phyloP scores from a whole-genome alignment of 2,888 invertebrate species.

The Drosophila imparisetae region DNA sequence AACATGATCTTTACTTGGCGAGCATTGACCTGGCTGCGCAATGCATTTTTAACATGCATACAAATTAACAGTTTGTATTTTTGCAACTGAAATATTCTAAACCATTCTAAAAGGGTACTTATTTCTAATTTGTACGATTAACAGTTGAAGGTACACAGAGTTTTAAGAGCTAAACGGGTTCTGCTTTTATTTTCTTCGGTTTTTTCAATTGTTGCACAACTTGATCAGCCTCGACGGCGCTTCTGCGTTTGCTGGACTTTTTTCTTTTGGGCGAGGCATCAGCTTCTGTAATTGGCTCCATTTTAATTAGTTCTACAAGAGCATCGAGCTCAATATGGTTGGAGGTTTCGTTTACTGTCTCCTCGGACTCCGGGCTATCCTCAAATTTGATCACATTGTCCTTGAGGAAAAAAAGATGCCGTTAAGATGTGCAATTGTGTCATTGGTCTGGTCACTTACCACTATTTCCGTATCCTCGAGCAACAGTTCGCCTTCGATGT shows the following conservation, averaged over 20 bases:
- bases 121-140: conserved; percentile 37
- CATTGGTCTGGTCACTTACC: conserved; percentile 24
- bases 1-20: background rate
- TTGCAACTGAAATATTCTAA: background rate
- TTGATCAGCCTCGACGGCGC: conserved; percentile 24
- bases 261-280: conserved; percentile 39
- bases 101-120: background rate
- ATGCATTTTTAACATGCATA: background rate
- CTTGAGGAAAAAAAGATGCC: conserved; percentile 31
- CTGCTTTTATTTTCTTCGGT: conserved; percentile 67
- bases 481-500: conserved; percentile 83
- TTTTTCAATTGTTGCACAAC: conserved; percentile 43
- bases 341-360: conserved; percentile 6
- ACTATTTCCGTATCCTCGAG: conserved; percentile 32
- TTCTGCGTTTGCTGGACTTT: conserved; percentile 53
- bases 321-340: conserved; percentile 65
- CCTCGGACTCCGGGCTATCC: conserved; percentile 45
- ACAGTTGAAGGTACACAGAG: conserved; percentile 9
- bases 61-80: conserved; percentile 24
- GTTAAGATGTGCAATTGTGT: background rate
- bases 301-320: conserved; percentile 67
- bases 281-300: conserved; percentile 40
- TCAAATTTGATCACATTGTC: conserved; percentile 51
- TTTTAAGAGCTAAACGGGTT: conserved; percentile 52
- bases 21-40: background rate